Evolutionary conservation across 2,888 invertebrate genomes (phyloP), one percentile per base, ranked within the genome.

Genomic region (Agonopterix arenella): DNA sequence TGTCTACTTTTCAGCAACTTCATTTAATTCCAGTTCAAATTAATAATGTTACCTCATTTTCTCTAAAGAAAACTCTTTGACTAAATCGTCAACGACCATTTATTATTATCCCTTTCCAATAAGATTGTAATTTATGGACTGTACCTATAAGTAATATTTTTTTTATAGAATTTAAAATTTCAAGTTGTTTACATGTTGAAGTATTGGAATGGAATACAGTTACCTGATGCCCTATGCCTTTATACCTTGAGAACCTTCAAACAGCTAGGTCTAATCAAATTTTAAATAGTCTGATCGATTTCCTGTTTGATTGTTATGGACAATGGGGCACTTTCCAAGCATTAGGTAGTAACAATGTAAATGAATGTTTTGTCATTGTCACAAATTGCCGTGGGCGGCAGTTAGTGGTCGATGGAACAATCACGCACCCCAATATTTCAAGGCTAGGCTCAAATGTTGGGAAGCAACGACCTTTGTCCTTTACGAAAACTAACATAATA

Each of bases 401-500:
- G 51, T 46, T 48, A 46, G 11, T 44, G 42, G 54, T 52, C 59
- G 56, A 61, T 61, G 52, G 57, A 64, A 66, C 44, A 38, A 42
- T 18, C 61, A 60, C 59, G 58, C 53, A 46, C 54, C 51, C 53
- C 56, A 11, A 18, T 8, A 9, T 38, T 57, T 55, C 60, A 61
- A 62, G 61, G 60, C 60, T 56, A 52, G 38, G 46, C 28, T 5
- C 28, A 28, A 28, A 28, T 52, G 16, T 49, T 9, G 46, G 52
- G 60, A 61, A 66, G 46, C 63, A 64, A 64, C 61, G 66, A 71
- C 66, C 70, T 68, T 59, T 66, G 54, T 57, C 60, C 55, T 66
- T 62, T 48, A 52, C 50, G 28, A 28, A 28, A 28, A 28, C 28
- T 28, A 28, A 28, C 18, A 18, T 18, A 18, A n/a, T n/a, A n/a